A percentile compares a stretch with the other conserved stretches of the same genome.
These are phyloP conservation scores for Calephelis nemesis DNA, from an alignment of 1,140 invertebrate genomes.

Conservation along the genomic window DNA sequence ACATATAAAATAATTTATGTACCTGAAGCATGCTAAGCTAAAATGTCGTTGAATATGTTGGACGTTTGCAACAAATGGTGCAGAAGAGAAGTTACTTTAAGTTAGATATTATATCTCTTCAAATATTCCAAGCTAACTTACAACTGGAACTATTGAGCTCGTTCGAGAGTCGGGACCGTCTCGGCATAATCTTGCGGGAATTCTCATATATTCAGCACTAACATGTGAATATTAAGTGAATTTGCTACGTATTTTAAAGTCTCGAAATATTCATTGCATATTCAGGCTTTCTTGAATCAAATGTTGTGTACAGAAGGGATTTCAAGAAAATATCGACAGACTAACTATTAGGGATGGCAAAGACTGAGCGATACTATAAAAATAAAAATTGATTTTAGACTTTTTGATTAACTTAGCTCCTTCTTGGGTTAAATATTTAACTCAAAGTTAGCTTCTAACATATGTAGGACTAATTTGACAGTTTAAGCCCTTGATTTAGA, in stretches of 20 bases:
- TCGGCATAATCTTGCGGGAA: conserved; percentile 11
- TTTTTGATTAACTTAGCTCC: no score
- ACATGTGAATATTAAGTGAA: conserved; percentile 18
- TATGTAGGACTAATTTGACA: no score
- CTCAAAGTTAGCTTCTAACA: no score
- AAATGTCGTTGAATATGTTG: no score
- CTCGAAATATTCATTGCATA: not conserved
- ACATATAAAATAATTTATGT: no score
- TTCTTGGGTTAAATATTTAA: no score
- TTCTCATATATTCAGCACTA: conserved; percentile 15
- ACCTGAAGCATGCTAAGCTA: no score
- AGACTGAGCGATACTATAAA: no score
- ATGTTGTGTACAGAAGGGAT: not conserved
- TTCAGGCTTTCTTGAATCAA: not conserved
- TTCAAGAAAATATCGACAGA: no score
- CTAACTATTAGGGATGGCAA: no score
- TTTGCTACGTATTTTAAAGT: conserved; percentile 4
- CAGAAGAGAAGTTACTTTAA: conserved; percentile 1
- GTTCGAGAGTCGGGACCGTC: conserved; percentile 4
- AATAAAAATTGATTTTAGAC: no score
- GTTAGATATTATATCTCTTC: conserved; percentile 13
- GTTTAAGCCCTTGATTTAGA: no score
- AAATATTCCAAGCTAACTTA: conserved; percentile 14
- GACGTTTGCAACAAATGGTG: not conserved
- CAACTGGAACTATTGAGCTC: conserved; percentile 8